A percentile compares a stretch with the other conserved stretches of the same genome.
Conservation (phyloP, 2,797 vertebrate genomes). For the Trachops cirrhosus region DNA sequence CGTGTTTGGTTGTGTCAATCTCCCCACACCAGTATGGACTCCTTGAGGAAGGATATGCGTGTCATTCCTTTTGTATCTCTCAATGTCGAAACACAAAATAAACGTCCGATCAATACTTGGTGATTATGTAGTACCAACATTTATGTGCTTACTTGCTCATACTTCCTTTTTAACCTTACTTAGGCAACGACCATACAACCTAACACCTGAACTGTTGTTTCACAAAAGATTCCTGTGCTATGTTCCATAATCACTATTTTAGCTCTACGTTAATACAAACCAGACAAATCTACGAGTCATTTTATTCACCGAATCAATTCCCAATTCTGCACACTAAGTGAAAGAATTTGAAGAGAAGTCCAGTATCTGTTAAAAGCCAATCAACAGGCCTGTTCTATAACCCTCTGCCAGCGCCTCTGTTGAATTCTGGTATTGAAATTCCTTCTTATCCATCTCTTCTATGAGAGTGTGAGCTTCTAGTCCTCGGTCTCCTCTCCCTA, state of each 20-base stretch:
- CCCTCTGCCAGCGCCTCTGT: not conserved
- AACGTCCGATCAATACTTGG: not conserved
- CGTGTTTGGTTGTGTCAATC: not conserved
- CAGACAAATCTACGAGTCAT: not conserved
- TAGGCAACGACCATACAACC: not conserved
- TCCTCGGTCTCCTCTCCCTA: not conserved
- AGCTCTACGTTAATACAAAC: not conserved
- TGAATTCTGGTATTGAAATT: not conserved
- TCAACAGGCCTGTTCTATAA: not conserved
- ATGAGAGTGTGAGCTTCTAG: not conserved
- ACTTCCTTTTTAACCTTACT: not conserved
- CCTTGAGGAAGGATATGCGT: not conserved
- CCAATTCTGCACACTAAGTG: not conserved
- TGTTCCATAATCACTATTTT: not conserved
- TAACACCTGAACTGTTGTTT: not conserved
- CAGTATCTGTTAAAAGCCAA: not conserved
- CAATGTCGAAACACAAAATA: not conserved
- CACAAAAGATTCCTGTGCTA: not conserved
- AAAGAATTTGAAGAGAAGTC: not conserved
- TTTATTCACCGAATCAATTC: not conserved
- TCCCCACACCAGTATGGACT: not conserved
- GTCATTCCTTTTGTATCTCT: not conserved
- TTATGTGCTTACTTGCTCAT: not conserved
- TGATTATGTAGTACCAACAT: not conserved
- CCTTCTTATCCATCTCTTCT: not conserved